Evolutionary conservation across 1,140 invertebrate species (phyloP).

Genomic region (Zaprionus ornatus): DNA sequence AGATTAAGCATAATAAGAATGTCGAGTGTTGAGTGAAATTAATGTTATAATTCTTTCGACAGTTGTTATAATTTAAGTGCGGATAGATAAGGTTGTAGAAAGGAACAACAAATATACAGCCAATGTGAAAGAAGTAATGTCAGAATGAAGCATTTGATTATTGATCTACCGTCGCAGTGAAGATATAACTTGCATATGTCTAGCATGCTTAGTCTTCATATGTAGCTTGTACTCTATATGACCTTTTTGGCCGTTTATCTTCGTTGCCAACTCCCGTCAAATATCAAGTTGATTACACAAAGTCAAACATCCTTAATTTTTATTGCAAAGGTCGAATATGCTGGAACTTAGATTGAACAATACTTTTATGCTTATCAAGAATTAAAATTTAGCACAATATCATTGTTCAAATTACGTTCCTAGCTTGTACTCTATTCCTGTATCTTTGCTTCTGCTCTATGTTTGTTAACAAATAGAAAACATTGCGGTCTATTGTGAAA

Average conservation of each 20-base stretch:
- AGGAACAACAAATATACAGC: background rate
- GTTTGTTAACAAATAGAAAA: conserved; percentile 23
- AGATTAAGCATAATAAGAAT: background rate
- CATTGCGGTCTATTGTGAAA: conserved; percentile 64
- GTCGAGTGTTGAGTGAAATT: background rate
- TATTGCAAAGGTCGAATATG: background rate
- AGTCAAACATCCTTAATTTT: background rate
- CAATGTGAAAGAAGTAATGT: background rate
- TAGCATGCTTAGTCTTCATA: too few species aligned
- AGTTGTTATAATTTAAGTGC: background rate
- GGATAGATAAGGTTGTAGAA: background rate
- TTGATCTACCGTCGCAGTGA: too few species aligned
- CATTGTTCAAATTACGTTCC: background rate
- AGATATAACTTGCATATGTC: too few species aligned
- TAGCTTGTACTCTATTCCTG: background rate
- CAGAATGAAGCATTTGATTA: too few species aligned
- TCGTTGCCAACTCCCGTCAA: too few species aligned
- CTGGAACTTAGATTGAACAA: background rate
- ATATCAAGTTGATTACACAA: too few species aligned
- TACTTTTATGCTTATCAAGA: background rate
- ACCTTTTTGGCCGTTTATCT: too few species aligned
- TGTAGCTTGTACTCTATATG: too few species aligned
- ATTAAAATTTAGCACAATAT: background rate
- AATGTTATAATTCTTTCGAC: background rate
- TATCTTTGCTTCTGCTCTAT: background rate